Conservation (phyloP, 1,140 invertebrate genomes). For the Mizuhopecten yessoensis region DNA sequence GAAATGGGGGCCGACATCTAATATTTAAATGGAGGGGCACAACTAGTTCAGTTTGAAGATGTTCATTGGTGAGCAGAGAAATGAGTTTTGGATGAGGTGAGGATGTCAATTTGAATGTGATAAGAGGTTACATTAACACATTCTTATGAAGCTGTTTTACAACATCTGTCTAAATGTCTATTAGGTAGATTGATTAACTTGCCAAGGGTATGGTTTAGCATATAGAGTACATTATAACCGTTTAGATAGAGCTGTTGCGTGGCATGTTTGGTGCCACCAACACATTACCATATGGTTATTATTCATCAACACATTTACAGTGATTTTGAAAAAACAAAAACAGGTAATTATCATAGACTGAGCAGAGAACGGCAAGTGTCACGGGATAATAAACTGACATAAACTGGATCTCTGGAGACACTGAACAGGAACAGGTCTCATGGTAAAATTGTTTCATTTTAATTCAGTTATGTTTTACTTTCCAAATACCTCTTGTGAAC, state of each 20-base stretch:
- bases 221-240: not conserved
- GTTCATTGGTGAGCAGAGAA: too few relatives aligned
- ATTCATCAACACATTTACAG: not conserved
- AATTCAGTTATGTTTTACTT: slow-evolving; percentile 11
- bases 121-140: too few relatives aligned
- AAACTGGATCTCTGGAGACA: not conserved
- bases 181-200: too few relatives aligned
- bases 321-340: not conserved
- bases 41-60: too few relatives aligned
- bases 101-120: too few relatives aligned
- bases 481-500: not conserved
- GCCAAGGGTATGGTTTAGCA: not conserved
- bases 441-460: not conserved
- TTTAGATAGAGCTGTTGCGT: not conserved
- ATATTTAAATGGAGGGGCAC: too few relatives aligned
- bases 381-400: not conserved
- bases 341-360: not conserved
- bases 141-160: not conserved
- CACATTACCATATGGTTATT: not conserved
- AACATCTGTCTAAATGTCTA: not conserved
- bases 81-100: too few relatives aligned
- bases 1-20: too few relatives aligned
- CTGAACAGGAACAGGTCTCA: not conserved
- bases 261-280: not conserved
- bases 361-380: not conserved